These are phyloP conservation scores for Xenopus tropicalis DNA, from an alignment of 2,113 vertebrate genomes.

Conservation along the genomic window UCB_Xtro_10.0 CM004444.2:108524001-108524500, in stretches of 20 bases:
- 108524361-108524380: constrained; percentile 13
- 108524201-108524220: constrained; percentile 13
- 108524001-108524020: constrained; percentile 20
- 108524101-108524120: constrained; percentile 18
- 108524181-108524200: constrained; percentile 27
- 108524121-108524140: constrained; percentile 20
- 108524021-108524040: constrained; percentile 18
- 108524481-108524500: too few relatives aligned
- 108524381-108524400: constrained; percentile 11
- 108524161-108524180: constrained; percentile 26
- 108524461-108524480: too few relatives aligned
- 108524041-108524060: not conserved
- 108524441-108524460: too few relatives aligned
- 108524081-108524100: not conserved
- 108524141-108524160: constrained; percentile 18
- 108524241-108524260: constrained; percentile 23
- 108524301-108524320: constrained; percentile 23
- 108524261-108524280: constrained; percentile 31
- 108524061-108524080: too few relatives aligned
- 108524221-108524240: constrained; percentile 21
- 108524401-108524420: constrained; percentile 7
- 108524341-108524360: constrained; percentile 19
- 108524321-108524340: constrained; percentile 6
- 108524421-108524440: too few relatives aligned
- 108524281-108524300: constrained; percentile 17